Evolutionary conservation across 2,888 invertebrate genomes (phyloP).

Genomic region (Gisinianus flammeolus): DNA sequence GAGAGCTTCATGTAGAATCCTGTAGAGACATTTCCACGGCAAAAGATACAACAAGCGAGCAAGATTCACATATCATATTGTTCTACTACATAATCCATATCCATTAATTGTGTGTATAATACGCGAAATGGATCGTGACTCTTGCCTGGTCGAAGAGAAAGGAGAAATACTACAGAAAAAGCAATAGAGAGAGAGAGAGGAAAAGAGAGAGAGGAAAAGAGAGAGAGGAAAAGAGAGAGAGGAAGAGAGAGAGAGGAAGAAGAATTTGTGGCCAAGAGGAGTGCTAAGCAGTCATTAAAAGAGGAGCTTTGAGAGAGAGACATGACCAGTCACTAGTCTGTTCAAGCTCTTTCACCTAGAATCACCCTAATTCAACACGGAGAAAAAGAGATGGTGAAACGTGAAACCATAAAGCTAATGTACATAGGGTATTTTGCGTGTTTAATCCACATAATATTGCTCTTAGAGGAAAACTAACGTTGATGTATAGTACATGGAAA

Average conservation of each 20-base stretch:
- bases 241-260: too few species aligned
- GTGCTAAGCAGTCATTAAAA: slow-evolving; percentile 20
- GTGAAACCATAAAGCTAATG: slow-evolving; percentile 31
- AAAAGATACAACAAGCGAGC: background rate
- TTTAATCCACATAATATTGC: slow-evolving; percentile 50
- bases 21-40: background rate
- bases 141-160: background rate
- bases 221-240: too few species aligned
- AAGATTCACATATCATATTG: background rate
- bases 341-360: slow-evolving; percentile 32
- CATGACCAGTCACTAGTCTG: background rate
- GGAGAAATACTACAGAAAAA: too few species aligned
- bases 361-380: slow-evolving; percentile 29
- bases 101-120: background rate
- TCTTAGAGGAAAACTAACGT: slow-evolving; percentile 38
- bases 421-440: slow-evolving; percentile 46
- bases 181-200: too few species aligned
- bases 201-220: too few species aligned
- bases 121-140: background rate
- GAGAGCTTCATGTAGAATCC: background rate
- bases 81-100: background rate
- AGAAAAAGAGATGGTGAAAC: slow-evolving; percentile 22
- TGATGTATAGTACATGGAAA: slow-evolving; percentile 34
- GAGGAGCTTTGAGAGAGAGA: too few species aligned
- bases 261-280: too few species aligned